A percentile compares a stretch with the other conserved stretches of the same genome.
Evolutionary conservation across 2,113 vertebrate species (phyloP).

Genomic region (Pelecanoides urinatrix): DNA sequence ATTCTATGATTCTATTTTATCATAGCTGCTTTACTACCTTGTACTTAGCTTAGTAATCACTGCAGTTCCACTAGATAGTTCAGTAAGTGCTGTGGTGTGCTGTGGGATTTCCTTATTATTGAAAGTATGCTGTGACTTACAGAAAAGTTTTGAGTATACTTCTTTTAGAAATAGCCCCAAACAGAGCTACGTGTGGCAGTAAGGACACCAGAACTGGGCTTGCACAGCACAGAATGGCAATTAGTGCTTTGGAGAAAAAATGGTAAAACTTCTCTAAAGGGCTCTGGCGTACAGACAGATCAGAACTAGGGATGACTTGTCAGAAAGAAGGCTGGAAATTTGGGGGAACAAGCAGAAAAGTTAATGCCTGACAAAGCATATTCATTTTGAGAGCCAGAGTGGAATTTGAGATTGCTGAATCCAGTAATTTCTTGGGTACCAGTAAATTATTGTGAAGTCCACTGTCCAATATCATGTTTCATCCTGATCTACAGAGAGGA

Average conservation of each 20-base stretch:
- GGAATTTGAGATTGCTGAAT: neutral
- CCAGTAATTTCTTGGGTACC: neutral
- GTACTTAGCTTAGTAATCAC: neutral
- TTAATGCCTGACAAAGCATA: neutral
- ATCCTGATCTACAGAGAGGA: neutral
- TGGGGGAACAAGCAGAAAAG: neutral
- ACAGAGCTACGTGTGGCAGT: neutral
- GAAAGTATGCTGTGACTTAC: neutral
- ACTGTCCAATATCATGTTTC: neutral
- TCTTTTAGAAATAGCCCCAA: neutral
- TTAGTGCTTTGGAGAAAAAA: neutral
- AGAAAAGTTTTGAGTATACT: neutral
- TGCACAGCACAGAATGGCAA: neutral
- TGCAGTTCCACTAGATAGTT: neutral
- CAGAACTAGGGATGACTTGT: neutral
- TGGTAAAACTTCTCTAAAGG: neutral
- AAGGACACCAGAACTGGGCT: neutral
- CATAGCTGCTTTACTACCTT: neutral
- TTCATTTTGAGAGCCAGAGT: neutral
- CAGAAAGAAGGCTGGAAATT: neutral
- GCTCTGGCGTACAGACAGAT: neutral
- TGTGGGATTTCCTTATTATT: neutral
- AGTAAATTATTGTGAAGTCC: neutral
- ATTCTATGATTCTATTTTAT: too few species aligned
- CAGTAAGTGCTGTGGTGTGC: neutral